phyloP scores from a whole-genome alignment of 2,113 vertebrate species.

The Sinocyclocheilus anshuiensis region DNA sequence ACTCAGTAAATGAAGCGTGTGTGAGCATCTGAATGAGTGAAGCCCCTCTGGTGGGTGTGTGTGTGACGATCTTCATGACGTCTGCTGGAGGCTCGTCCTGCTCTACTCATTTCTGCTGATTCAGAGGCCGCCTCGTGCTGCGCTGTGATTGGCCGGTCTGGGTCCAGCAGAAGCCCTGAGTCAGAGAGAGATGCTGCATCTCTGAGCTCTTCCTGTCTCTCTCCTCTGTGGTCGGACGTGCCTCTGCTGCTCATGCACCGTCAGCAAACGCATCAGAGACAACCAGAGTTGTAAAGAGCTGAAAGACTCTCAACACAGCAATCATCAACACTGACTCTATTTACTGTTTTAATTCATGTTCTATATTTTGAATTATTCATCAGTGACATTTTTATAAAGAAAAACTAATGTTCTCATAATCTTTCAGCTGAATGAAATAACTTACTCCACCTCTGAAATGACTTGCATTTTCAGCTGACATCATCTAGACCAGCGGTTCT shows the following conservation, averaged over 20 bases:
- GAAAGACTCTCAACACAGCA: too few species aligned
- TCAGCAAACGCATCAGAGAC: slow-evolving; percentile 25
- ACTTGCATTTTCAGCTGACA: not conserved
- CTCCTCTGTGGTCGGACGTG: not conserved
- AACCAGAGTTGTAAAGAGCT: not conserved
- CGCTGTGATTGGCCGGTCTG: slow-evolving; percentile 40
- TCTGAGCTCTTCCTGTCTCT: not conserved
- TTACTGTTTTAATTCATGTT: too few species aligned
- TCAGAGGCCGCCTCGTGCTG: slow-evolving; percentile 13
- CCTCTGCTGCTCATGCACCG: not conserved
- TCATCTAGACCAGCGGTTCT: not conserved
- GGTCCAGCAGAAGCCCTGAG: slow-evolving; percentile 27
- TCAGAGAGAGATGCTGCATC: slow-evolving; percentile 36
- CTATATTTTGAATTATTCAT: not conserved
- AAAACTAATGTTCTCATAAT: not conserved
- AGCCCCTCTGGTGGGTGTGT: not conserved
- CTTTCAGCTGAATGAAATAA: not conserved
- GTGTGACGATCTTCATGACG: slow-evolving; percentile 2
- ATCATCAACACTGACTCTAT: too few species aligned
- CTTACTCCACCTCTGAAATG: not conserved
- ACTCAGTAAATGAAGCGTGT: not conserved
- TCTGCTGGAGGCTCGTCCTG: slow-evolving; percentile 41
- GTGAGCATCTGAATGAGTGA: not conserved
- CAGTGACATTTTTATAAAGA: not conserved
- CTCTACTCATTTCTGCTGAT: slow-evolving; percentile 18